Evolutionary conservation across 2,888 invertebrate species (phyloP).

Genomic region (Clitarchus hookeri): DNA sequence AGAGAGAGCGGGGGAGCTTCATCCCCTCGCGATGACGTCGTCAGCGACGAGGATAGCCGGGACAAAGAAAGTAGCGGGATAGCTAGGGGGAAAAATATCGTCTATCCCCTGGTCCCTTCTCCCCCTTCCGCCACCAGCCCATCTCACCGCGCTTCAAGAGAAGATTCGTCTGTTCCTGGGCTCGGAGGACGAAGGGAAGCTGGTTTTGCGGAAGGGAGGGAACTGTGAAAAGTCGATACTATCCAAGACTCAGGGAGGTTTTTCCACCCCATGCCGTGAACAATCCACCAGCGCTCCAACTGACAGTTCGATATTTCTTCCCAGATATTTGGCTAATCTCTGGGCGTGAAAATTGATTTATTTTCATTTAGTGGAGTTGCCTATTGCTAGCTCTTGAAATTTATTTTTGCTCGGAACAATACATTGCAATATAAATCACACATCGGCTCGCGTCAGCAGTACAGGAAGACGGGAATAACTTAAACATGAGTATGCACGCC

Average conservation of each 20-base stretch:
- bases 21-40: slow-evolving; percentile 10
- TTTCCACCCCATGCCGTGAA: neutral
- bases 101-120: slow-evolving; percentile 12
- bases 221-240: neutral
- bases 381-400: too few relatives aligned
- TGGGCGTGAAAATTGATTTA: too few relatives aligned
- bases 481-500: too few relatives aligned
- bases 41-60: neutral
- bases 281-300: neutral
- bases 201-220: neutral
- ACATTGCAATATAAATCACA: too few relatives aligned
- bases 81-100: slow-evolving; percentile 19
- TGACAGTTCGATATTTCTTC: neutral
- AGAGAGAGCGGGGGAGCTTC: neutral
- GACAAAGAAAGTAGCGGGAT: slow-evolving; percentile 17
- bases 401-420: too few relatives aligned
- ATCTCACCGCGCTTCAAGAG: slow-evolving; percentile 29
- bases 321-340: neutral
- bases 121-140: slow-evolving; percentile 33
- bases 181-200: neutral
- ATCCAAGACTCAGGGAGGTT: neutral
- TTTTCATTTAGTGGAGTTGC: too few relatives aligned
- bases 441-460: too few relatives aligned
- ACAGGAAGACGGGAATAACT: too few relatives aligned
- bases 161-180: neutral